These are phyloP conservation scores for Zaprionus obscuricornis DNA, from an alignment of 2,888 invertebrate species.

Conservation along the genomic window DNA sequence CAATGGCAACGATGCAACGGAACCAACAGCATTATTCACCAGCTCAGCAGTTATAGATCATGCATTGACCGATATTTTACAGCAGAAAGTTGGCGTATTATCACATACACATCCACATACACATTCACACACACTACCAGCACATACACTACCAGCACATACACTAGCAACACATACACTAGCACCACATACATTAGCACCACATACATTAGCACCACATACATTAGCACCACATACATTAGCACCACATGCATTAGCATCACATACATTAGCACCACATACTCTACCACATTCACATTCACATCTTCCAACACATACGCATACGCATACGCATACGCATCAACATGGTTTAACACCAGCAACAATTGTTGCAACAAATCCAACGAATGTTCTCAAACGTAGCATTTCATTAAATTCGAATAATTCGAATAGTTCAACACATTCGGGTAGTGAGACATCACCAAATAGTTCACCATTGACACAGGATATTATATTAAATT, in stretches of 20 bases:
- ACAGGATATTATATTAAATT: constrained; percentile 83
- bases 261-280: too few relatives aligned
- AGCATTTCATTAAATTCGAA: constrained; percentile 82
- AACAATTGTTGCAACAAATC: constrained; percentile 18
- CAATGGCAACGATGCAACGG: constrained; percentile 54
- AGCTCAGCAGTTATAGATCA: constrained; percentile 75
- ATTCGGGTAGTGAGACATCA: constrained; percentile 65
- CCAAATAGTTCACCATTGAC: constrained; percentile 80
- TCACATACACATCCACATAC: constrained; percentile 28
- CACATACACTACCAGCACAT: too few relatives aligned
- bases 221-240: too few relatives aligned
- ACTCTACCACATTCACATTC: too few relatives aligned
- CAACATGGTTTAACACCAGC: too few relatives aligned
- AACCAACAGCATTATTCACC: constrained; percentile 65
- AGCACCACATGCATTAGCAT: too few relatives aligned
- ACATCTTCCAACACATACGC: too few relatives aligned
- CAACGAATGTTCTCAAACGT: constrained; percentile 80
- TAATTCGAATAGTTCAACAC: constrained; percentile 60
- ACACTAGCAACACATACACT: too few relatives aligned
- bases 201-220: too few relatives aligned
- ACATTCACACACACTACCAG: too few relatives aligned
- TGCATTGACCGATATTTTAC: constrained; percentile 78
- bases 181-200: too few relatives aligned
- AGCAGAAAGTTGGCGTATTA: constrained; percentile 62
- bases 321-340: constrained; percentile 28